phyloP scores from a whole-genome alignment of 2,797 vertebrate genomes.

The Strix occidentalis region DNA sequence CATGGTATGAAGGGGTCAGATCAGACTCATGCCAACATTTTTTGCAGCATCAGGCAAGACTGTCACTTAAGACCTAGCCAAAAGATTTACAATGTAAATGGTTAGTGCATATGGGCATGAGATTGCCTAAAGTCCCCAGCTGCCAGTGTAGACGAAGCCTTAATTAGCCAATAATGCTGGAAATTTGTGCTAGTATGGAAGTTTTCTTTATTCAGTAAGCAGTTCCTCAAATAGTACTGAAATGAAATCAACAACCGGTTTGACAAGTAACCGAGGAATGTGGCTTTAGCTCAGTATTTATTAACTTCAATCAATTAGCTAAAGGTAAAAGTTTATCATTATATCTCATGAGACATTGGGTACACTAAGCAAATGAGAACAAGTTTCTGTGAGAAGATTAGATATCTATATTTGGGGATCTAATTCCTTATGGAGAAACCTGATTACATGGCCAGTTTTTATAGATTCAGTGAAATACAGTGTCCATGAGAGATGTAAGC shows the following conservation, averaged over 20 bases:
- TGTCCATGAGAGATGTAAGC: neutral
- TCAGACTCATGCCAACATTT: conserved; percentile 60
- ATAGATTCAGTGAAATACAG: neutral
- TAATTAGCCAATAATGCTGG: conserved; percentile 62
- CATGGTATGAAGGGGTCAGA: conserved; percentile 64
- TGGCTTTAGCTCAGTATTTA: conserved; percentile 15
- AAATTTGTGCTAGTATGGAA: conserved; percentile 42
- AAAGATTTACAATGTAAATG: conserved; percentile 72
- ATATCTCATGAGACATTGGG: neutral
- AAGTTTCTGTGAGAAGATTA: neutral
- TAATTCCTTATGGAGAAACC: neutral
- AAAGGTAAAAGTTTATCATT: conserved; percentile 39
- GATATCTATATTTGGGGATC: neutral
- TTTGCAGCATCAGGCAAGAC: conserved; percentile 71
- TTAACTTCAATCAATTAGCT: conserved; percentile 26
- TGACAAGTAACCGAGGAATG: neutral
- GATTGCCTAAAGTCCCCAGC: conserved; percentile 68
- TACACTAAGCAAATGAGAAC: neutral
- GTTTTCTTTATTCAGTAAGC: conserved; percentile 41
- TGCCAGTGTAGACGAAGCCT: conserved; percentile 54
- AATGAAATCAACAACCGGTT: conserved; percentile 5
- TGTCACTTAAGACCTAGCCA: conserved; percentile 69
- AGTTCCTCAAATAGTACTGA: neutral
- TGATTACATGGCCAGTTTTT: neutral
- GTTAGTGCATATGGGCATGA: conserved; percentile 64